These are phyloP conservation scores for Catagonus wagneri DNA, from an alignment of 2,113 vertebrate genomes.

Conservation along the genomic window DNA sequence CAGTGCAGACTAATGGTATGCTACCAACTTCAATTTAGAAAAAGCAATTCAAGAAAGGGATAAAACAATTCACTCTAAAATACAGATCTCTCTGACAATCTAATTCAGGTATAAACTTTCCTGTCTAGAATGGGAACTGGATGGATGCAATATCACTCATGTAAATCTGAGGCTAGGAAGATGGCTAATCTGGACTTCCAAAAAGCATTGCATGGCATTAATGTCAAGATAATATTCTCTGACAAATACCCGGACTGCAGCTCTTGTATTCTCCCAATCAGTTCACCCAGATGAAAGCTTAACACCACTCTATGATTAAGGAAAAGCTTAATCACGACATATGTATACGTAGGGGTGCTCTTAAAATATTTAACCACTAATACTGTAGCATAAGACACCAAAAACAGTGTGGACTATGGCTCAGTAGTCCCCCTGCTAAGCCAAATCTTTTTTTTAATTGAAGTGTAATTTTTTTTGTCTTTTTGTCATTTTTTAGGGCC, in stretches of 20 bases:
- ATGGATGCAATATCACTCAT: background rate
- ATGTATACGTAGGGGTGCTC: background rate
- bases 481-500: too few species aligned
- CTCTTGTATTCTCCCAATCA: background rate
- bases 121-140: background rate
- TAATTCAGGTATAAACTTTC: background rate
- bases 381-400: background rate
- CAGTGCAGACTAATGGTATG: background rate
- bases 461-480: too few species aligned
- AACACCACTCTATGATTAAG: background rate
- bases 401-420: background rate
- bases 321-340: background rate
- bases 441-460: background rate
- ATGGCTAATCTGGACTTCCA: background rate
- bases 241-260: background rate
- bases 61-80: slow-evolving; percentile 2
- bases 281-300: background rate
- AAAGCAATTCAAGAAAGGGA: background rate
- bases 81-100: background rate
- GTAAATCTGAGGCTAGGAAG: background rate
- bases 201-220: background rate
- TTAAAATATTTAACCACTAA: slow-evolving; percentile 6
- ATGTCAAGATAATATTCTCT: slow-evolving; percentile 12
- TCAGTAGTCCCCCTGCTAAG: background rate
- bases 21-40: background rate